Conservation (phyloP, 2,888 invertebrate genomes). For the Onchidella celtica region DNA sequence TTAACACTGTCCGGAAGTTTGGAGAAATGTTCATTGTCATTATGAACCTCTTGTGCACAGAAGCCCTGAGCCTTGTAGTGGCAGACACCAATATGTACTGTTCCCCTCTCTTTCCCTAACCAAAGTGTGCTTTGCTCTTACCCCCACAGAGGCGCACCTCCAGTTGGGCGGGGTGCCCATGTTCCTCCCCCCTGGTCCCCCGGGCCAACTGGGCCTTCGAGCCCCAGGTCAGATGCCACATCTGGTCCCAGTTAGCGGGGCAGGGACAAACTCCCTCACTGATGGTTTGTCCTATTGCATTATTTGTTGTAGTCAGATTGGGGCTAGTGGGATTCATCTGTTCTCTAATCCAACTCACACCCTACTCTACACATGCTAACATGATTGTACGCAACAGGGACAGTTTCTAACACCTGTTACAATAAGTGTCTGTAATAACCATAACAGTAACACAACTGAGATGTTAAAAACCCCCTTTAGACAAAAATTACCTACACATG, state of each 20-base stretch:
- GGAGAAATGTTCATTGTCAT: too few species aligned
- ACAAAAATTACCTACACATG: too few species aligned
- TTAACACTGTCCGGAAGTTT: too few species aligned
- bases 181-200: slow-evolving; percentile 46
- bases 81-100: not conserved
- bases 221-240: slow-evolving; percentile 32
- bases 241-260: slow-evolving; percentile 45
- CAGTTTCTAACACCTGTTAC: too few species aligned
- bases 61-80: not conserved
- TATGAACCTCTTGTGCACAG: not conserved
- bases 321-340: too few species aligned
- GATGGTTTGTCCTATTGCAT: slow-evolving; percentile 45
- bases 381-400: too few species aligned
- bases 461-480: too few species aligned
- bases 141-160: slow-evolving; percentile 45
- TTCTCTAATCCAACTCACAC: too few species aligned
- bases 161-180: slow-evolving; percentile 48
- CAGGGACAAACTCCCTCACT: slow-evolving; percentile 14
- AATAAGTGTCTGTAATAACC: too few species aligned
- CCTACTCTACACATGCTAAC: too few species aligned
- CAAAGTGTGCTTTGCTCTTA: slow-evolving; percentile 26
- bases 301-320: too few species aligned
- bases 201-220: slow-evolving; percentile 24
- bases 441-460: too few species aligned
- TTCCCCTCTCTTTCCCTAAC: not conserved